Evolutionary conservation across 2,888 invertebrate genomes (phyloP), one percentile per base, ranked within the genome.

Genomic region (Neoaliturus tenellus): DNA sequence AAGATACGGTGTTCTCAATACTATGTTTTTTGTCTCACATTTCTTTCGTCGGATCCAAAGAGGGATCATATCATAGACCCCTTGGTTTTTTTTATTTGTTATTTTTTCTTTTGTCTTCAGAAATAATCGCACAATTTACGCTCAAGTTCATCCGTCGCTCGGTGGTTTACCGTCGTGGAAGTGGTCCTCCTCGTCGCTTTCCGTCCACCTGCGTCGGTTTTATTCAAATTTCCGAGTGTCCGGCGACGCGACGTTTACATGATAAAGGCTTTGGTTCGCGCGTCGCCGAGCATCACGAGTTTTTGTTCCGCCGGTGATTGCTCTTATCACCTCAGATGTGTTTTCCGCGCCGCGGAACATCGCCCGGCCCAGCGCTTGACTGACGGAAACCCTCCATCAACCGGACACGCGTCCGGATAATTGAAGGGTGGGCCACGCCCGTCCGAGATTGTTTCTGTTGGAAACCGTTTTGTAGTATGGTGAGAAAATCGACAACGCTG

Each of bases 191-290:
- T 31, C 14, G 28, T 62, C 62, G 28, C 62, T 31, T 25, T 23
- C 62, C 14, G 14, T 62, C 62, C 62, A 62, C 28, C 62, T 62
- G 28, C 20, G 62, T 3, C 28, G 62, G 14, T 62, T 62, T 28
- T 62, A 62, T 62, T 62, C 31, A 62, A 62, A 62, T 62, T 62
- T 62, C 62, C 17, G 31, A 62, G 28, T 62, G 62, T 62, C 62
- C 44, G 17, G 55, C 62, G 25, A 31, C 51, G 51, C 51, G 23
- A 23, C 51, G 62, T 62, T 62, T 62, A 62, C 62, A 28, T 62
- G 62, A 28, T 62, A 62, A 62, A 62, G 31, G 14, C 28, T 5
- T 12, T 14, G 14, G 28, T 62, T 23, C 31, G 62, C 28, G 58
- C 58, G 28, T 8, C 10, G 28, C 28, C 23, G 51, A 51, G 3